These are phyloP conservation scores for Erythrocebus patas DNA, from an alignment of 2,113 vertebrate species.

Conservation along the genomic window DNA sequence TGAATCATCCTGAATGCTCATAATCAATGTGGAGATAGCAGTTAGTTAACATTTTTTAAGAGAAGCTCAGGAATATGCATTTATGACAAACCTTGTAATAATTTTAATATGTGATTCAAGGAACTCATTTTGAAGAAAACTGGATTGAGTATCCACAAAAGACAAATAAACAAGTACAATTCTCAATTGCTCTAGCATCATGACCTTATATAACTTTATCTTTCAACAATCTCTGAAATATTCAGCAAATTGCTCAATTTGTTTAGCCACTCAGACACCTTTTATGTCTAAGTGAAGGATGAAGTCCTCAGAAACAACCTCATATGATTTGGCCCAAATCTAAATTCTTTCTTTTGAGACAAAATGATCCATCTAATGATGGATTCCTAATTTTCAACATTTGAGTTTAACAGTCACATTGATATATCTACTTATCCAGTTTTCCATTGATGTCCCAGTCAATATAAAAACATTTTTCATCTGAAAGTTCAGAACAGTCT, in stretches of 20 bases:
- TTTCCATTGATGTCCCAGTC: not conserved
- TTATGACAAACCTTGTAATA: not conserved
- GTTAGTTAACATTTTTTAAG: not conserved
- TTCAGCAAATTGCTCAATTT: not conserved
- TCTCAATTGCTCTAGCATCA: not conserved
- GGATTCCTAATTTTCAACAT: not conserved
- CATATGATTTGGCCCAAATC: not conserved
- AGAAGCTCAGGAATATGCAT: not conserved
- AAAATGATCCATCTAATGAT: not conserved
- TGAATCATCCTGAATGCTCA: not conserved
- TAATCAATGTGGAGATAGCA: not conserved
- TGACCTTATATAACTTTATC: not conserved
- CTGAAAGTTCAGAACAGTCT: not conserved
- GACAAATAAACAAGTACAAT: not conserved
- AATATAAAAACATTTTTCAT: not conserved
- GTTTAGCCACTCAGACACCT: not conserved
- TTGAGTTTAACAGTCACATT: not conserved
- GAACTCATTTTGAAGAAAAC: not conserved
- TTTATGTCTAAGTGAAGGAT: not conserved
- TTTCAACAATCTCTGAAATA: not conserved
- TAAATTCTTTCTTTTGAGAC: not conserved
- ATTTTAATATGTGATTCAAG: not conserved
- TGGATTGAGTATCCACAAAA: not conserved
- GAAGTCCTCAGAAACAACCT: not conserved
- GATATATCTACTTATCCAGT: not conserved